Conservation (phyloP, 1,140 invertebrate species). For the Nautilus pompilius region DNA sequence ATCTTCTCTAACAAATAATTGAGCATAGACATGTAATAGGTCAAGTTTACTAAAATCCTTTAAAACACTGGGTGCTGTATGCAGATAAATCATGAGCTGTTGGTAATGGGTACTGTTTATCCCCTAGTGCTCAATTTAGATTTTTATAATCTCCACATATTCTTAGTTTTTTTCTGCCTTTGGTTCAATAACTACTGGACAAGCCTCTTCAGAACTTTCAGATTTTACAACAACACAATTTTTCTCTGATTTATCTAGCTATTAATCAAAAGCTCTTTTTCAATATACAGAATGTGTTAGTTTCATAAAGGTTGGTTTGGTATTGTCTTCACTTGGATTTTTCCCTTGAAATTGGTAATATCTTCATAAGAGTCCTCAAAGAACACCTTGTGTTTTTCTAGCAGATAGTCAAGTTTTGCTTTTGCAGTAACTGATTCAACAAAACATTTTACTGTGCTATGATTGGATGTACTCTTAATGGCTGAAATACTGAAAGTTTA, state of each 20-base stretch:
- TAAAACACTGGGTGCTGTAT: slow-evolving; percentile 25
- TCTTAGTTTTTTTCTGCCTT: slow-evolving; percentile 42
- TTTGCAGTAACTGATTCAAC: no score
- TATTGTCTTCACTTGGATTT: no score
- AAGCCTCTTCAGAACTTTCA: slow-evolving; percentile 35
- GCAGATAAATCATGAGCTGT: slow-evolving; percentile 36
- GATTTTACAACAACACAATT: slow-evolving; percentile 19
- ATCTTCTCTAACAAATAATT: slow-evolving; percentile 18
- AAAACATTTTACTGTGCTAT: no score
- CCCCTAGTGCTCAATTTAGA: slow-evolving; percentile 34
- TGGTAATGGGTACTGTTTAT: slow-evolving; percentile 33
- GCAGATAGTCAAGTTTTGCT: no score
- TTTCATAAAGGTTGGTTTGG: no score
- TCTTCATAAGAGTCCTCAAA: no score
- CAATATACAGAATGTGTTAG: no score
- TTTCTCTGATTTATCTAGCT: slow-evolving; percentile 19
- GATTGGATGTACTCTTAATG: no score
- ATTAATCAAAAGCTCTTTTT: slow-evolving; percentile 19
- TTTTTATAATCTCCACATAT: slow-evolving; percentile 52
- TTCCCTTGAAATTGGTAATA: no score
- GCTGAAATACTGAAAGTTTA: no score
- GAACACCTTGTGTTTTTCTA: no score
- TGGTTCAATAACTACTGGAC: slow-evolving; percentile 44
- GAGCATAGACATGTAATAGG: slow-evolving; percentile 23
- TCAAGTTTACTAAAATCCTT: slow-evolving; percentile 36